phyloP scores from a whole-genome alignment of 2,113 vertebrate genomes.

The Trochalopteron elliotii region DNA sequence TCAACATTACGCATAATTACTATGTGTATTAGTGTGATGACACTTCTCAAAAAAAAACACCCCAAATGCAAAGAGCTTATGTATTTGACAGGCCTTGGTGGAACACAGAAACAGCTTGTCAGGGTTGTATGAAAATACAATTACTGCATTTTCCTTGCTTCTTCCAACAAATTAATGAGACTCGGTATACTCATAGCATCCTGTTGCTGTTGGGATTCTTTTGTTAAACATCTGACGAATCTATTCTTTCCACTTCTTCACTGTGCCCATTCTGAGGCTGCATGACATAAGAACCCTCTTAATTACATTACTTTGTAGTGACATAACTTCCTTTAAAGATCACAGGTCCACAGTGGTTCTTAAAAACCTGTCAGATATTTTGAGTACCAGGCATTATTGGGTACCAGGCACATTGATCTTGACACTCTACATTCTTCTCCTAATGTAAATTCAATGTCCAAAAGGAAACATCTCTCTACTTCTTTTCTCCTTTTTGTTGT shows the following conservation, averaged over 20 bases:
- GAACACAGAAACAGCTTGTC: background rate
- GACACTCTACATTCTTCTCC: background rate
- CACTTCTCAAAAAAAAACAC: too few species aligned
- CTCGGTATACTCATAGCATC: background rate
- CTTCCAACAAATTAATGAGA: background rate
- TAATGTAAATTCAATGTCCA: background rate
- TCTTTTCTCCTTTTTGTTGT: background rate
- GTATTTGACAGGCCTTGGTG: background rate
- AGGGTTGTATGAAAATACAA: background rate
- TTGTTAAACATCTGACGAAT: background rate
- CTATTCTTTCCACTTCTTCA: background rate
- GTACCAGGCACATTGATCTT: background rate
- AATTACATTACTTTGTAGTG: background rate
- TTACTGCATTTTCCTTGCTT: background rate
- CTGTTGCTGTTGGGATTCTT: background rate
- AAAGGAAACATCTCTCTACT: background rate
- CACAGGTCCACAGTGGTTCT: background rate
- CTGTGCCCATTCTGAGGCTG: background rate
- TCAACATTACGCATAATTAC: background rate
- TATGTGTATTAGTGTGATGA: fast-evolving
- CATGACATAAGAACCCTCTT: fast-evolving
- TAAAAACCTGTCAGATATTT: background rate
- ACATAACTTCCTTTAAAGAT: background rate
- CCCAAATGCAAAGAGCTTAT: background rate
- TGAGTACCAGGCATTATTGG: background rate